phyloP scores from a whole-genome alignment of 2,113 vertebrate species.

The Cyanistes caeruleus region DNA sequence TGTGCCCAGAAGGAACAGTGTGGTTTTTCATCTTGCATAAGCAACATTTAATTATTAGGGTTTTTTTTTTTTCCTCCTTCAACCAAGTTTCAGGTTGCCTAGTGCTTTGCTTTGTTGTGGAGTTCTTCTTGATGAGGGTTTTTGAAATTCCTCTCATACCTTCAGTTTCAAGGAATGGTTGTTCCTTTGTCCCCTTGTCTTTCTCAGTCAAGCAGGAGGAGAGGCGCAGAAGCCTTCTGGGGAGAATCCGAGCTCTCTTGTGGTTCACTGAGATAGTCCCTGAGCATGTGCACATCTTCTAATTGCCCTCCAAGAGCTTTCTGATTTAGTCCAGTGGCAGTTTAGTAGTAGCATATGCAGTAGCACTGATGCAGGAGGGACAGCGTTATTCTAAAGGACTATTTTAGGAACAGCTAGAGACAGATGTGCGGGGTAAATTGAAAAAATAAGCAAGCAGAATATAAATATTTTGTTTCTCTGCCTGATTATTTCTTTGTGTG shows the following conservation, averaged over 20 bases:
- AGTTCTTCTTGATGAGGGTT: neutral
- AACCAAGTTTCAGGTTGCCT: neutral
- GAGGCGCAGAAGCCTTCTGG: neutral
- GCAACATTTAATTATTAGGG: conserved; percentile 43
- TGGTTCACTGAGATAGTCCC: neutral
- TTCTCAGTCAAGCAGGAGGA: neutral
- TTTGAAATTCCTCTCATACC: conserved; percentile 42
- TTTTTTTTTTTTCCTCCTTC: neutral
- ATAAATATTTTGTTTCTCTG: conserved; percentile 50
- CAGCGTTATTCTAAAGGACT: neutral
- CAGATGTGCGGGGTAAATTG: conserved; percentile 6
- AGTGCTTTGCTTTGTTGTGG: conserved; percentile 7
- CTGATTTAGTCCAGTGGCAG: neutral
- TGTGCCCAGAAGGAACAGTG: conserved; percentile 30
- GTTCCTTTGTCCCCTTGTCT: neutral
- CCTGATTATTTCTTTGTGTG: conserved; percentile 33
- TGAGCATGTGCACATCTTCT: neutral
- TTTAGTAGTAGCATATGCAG: neutral
- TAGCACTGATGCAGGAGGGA: neutral
- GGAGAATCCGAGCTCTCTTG: neutral
- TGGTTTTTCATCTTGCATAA: conserved; percentile 11
- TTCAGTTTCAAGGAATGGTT: neutral
- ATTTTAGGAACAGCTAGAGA: conserved; percentile 8
- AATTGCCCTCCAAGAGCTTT: neutral
- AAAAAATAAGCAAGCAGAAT: conserved; percentile 13